Percentiles rank a stretch among this genome's conserved stretches.
phyloP scores from a whole-genome alignment of 2,888 invertebrate species.

The Boloria euphrosyne region DNA sequence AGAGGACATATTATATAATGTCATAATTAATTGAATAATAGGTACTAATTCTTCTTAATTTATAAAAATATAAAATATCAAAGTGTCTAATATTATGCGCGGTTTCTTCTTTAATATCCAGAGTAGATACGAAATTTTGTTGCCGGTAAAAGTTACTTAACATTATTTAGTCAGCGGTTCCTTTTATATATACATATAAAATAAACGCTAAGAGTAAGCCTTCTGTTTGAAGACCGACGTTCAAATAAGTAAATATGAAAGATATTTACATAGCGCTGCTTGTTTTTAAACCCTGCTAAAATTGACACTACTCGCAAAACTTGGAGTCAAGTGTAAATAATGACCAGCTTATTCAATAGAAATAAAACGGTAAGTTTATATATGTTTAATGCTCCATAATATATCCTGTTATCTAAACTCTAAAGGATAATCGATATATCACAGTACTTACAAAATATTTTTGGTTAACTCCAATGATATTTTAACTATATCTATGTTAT shows the following conservation, averaged over 20 bases:
- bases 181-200: constrained; percentile 31
- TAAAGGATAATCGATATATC: neutral
- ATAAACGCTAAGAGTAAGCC: constrained; percentile 43
- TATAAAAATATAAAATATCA: neutral
- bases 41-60: too few relatives aligned
- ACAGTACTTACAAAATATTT: neutral
- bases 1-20: too few relatives aligned
- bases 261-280: constrained; percentile 36
- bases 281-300: constrained; percentile 59
- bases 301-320: constrained; percentile 53
- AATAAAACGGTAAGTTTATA: constrained; percentile 33
- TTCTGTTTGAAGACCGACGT: constrained; percentile 45
- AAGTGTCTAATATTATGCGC: too few relatives aligned
- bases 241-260: constrained; percentile 29
- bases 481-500: too few relatives aligned
- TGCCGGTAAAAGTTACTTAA: neutral
- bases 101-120: too few relatives aligned
- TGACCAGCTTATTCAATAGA: constrained; percentile 47
- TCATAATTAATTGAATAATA: too few relatives aligned
- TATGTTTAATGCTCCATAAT: neutral
- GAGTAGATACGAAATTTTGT: neutral
- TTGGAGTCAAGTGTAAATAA: constrained; percentile 60
- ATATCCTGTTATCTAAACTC: neutral
- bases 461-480: too few relatives aligned
- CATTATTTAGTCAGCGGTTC: constrained; percentile 17